phyloP scores from a whole-genome alignment of 2,888 invertebrate species.

The Drosophila meridiana region DNA sequence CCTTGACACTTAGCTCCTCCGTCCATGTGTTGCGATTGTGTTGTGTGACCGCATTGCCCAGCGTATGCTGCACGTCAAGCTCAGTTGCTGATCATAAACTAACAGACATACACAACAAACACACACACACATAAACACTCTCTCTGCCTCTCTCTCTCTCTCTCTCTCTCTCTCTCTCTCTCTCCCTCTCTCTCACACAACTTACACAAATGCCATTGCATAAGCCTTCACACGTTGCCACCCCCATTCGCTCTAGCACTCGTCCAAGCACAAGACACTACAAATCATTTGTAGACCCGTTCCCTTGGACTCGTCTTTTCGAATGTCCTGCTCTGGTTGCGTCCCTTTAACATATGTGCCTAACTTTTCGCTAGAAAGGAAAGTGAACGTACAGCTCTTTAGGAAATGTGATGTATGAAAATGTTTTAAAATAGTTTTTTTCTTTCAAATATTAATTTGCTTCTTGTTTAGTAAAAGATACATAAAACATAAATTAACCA shows the following conservation, averaged over 20 bases:
- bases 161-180: constrained; percentile 24
- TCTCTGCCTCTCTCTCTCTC: background rate
- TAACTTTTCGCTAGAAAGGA: constrained; percentile 2
- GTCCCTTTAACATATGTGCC: constrained; percentile 31
- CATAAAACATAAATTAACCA: too few relatives aligned
- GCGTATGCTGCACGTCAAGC: constrained; percentile 71
- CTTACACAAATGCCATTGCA: constrained; percentile 28
- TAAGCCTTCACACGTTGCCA: constrained; percentile 11
- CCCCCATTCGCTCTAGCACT: constrained; percentile 15
- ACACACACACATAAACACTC: constrained; percentile 36
- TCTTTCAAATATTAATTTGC: too few relatives aligned
- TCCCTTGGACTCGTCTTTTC: constrained; percentile 21
- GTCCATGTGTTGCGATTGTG: constrained; percentile 55
- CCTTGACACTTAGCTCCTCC: constrained; percentile 7
- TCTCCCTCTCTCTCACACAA: constrained; percentile 22
- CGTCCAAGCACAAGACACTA: constrained; percentile 47
- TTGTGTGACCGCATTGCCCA: constrained; percentile 56
- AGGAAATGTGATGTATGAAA: too few relatives aligned
- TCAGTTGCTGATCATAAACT: constrained; percentile 76
- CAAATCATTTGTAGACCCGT: constrained; percentile 67
- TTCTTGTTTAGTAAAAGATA: too few relatives aligned
- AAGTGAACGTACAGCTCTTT: background rate
- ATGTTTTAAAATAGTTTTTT: too few relatives aligned
- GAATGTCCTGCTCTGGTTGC: constrained; percentile 7
- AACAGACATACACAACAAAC: constrained; percentile 40